These are phyloP conservation scores for Parapristionchus giblindavisi DNA, from an alignment of 2,888 invertebrate species.

Conservation along the genomic window DNA sequence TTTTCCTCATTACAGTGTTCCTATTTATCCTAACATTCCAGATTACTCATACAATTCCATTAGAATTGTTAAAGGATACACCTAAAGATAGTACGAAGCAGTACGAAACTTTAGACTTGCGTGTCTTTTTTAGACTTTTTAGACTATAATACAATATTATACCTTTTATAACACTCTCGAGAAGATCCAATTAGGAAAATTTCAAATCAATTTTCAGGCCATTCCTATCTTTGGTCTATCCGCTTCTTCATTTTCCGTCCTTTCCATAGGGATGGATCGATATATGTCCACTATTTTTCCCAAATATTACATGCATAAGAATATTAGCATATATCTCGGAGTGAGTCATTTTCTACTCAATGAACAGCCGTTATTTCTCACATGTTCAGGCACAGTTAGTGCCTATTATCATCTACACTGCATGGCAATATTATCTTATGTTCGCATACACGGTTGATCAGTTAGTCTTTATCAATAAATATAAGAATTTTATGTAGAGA, in stretches of 20 bases:
- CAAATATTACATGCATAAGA: conserved; percentile 25
- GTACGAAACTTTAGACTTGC: too few species aligned
- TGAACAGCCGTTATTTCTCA: neutral
- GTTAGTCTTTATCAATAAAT: neutral
- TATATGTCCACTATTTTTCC: conserved; percentile 12
- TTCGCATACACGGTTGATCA: conserved; percentile 23
- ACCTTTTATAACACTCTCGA: too few species aligned
- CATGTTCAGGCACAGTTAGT: neutral
- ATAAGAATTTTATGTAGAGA: too few species aligned
- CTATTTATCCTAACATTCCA: too few species aligned
- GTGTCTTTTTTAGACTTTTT: too few species aligned
- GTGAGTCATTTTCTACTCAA: neutral
- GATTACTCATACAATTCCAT: too few species aligned
- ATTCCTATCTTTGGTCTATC: conserved; percentile 26
- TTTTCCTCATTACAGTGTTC: too few species aligned
- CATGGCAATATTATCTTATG: conserved; percentile 23
- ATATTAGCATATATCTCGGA: neutral
- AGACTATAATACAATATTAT: too few species aligned
- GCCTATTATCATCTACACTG: neutral
- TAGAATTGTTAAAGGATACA: neutral
- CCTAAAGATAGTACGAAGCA: too few species aligned
- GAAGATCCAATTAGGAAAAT: too few species aligned
- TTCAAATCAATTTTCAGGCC: too few species aligned
- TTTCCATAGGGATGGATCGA: conserved; percentile 17
- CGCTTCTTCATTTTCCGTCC: neutral